Evolutionary conservation across 2,797 vertebrate species (phyloP).

Genomic region (Lepidocolaptes lacrymiger): DNA sequence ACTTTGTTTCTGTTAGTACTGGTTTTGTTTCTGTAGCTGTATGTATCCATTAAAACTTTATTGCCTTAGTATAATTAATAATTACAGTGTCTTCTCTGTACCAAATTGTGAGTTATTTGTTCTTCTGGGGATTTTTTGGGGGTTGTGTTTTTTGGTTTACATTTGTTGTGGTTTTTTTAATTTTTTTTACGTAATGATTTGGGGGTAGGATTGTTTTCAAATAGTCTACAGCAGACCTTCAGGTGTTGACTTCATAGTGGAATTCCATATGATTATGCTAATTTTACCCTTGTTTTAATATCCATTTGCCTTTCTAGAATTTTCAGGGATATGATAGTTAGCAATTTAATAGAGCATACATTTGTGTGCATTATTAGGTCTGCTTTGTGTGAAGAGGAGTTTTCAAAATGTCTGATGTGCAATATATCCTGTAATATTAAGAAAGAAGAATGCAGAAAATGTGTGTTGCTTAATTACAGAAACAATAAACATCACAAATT

Average conservation of each 20-base stretch:
- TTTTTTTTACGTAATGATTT: not conserved
- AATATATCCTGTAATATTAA: not conserved
- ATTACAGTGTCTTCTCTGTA: not conserved
- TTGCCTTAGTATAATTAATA: not conserved
- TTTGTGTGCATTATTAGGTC: not conserved
- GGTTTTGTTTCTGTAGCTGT: not conserved
- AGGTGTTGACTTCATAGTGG: not conserved
- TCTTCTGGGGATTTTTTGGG: accelerated
- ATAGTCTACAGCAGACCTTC: not conserved
- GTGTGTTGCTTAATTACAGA: constrained; percentile 3
- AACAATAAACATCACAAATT: constrained; percentile 7
- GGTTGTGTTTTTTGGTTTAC: not conserved
- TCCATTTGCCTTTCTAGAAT: not conserved
- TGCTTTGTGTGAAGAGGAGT: constrained; percentile 1
- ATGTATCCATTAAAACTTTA: not conserved
- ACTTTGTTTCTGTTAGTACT: not conserved
- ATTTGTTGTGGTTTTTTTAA: not conserved
- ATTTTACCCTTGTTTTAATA: not conserved
- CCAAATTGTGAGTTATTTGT: not conserved
- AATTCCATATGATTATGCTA: not conserved
- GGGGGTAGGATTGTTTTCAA: not conserved
- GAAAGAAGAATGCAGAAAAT: not conserved
- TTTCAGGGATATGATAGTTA: not conserved
- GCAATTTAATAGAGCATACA: not conserved
- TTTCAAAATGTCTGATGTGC: not conserved